Evolutionary conservation across 2,113 vertebrate species (phyloP), one percentile per base, ranked within the genome.

Genomic region (Gavialis gangeticus): DNA sequence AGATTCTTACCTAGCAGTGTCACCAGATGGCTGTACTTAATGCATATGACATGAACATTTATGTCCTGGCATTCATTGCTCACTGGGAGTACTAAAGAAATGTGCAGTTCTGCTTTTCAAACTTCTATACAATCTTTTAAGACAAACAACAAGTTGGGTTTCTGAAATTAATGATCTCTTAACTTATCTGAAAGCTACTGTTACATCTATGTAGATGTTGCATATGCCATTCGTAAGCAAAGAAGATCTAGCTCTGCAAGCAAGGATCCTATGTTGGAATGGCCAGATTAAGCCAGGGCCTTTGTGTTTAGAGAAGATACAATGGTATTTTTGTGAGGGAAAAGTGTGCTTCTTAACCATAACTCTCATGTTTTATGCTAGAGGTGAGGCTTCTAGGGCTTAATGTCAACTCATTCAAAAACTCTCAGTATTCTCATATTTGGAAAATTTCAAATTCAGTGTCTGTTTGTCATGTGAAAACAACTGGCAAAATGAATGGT

Each of bases 381-480:
- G 84, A 88, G 25, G 0, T 57, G 81, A 75, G 66, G 22, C 46
- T 14, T 46, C 28, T 71, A 84, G n/a, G 46, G 7, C 1, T 82
- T 13, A 25, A 9, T 75, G 4, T 56, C 86, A 66, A 55, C 56
- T 91, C 71, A 82, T 82, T 54, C 60, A 3, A 4, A 3, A 11
- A 63, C n/a, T 63, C 46, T 69, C 0, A 0, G 55, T 83, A 59
- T 55, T 85, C 90, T 90, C 16, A 6, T 63, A n/a, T 78, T 79
- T 69, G 87, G 60, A 56, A 87, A 89, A 76, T 75, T 34, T 54
- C 80, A 89, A 81, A 67, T 89, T 93, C 66, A 83, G 3, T 16
- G 56, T 79, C 66, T 30, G 46, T 92, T 87, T 81, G 6, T 76
- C 79, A 19, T 34, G 3, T 3, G 46, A 91, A 46, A 87, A 89